Evolutionary conservation across 2,113 vertebrate species (phyloP).

Genomic region (Hippoglossus stenolepis): DNA sequence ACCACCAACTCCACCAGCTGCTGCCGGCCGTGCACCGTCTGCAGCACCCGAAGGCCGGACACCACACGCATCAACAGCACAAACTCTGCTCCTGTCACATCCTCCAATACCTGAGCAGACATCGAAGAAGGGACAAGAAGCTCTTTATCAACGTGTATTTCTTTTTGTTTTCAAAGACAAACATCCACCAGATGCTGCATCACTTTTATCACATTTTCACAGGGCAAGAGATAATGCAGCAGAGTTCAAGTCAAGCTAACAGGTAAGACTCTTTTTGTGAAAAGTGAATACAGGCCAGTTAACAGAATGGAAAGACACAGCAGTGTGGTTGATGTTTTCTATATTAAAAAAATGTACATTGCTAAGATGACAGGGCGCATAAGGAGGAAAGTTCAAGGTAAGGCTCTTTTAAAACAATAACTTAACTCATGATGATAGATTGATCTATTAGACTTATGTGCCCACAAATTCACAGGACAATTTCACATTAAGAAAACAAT

Average conservation of each 20-base stretch:
- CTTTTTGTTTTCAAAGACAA: not conserved
- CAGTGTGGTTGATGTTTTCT: no score
- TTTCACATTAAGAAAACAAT: not conserved
- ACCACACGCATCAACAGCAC: slow-evolving; percentile 97
- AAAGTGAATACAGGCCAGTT: no score
- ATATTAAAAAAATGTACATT: no score
- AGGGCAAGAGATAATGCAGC: not conserved
- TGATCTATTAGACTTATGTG: not conserved
- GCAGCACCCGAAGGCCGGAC: slow-evolving; percentile 89
- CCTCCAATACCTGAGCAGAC: slow-evolving; percentile 91
- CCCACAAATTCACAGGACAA: not conserved
- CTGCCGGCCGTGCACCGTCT: slow-evolving; percentile 95
- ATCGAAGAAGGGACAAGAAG: not conserved
- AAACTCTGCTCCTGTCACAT: slow-evolving; percentile 98
- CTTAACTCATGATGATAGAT: no score
- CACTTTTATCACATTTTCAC: not conserved
- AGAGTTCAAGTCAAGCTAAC: no score
- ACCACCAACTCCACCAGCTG: slow-evolving; percentile 96
- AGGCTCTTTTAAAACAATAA: not conserved
- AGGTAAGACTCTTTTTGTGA: no score
- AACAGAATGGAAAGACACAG: no score
- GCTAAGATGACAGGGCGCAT: no score
- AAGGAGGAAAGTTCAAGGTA: no score
- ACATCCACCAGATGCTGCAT: no score
- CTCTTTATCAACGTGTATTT: not conserved